phyloP scores from a whole-genome alignment of 2,888 invertebrate species.

The Xestia ashworthii region DNA sequence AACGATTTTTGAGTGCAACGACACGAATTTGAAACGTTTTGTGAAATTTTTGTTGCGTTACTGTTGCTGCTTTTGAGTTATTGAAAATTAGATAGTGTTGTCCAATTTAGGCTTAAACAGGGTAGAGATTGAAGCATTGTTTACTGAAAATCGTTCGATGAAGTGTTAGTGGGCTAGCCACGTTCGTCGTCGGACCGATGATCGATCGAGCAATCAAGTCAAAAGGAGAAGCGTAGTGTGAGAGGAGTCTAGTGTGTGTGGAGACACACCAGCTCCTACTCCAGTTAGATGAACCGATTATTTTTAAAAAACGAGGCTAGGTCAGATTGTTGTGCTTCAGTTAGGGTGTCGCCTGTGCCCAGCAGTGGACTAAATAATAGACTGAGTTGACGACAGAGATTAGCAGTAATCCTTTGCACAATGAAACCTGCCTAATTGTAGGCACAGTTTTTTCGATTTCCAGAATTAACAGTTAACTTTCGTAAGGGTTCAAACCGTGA shows the following conservation, averaged over 20 bases:
- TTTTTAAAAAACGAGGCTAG: too few relatives aligned
- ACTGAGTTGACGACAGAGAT: neutral
- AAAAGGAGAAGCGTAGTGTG: too few relatives aligned
- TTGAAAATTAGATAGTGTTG: neutral
- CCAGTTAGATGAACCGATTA: too few relatives aligned
- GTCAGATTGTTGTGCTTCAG: neutral
- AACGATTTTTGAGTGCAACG: slow-evolving; percentile 61
- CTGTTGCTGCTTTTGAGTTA: slow-evolving; percentile 21
- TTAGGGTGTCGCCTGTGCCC: neutral
- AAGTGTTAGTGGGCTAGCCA: too few relatives aligned
- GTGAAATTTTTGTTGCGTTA: slow-evolving; percentile 41
- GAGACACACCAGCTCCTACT: too few relatives aligned
- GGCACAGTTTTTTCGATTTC: neutral
- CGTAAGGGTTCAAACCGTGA: slow-evolving; percentile 47
- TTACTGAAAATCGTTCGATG: too few relatives aligned
- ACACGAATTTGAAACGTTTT: slow-evolving; percentile 54
- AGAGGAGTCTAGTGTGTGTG: too few relatives aligned
- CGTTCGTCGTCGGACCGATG: too few relatives aligned
- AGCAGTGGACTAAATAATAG: neutral
- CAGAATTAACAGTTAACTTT: slow-evolving; percentile 41
- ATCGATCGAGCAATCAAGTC: too few relatives aligned
- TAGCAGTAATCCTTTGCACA: too few relatives aligned
- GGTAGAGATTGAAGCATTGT: neutral
- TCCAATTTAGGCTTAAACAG: neutral
- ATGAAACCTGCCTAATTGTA: neutral